phyloP scores from a whole-genome alignment of 1,140 invertebrate species.

The Drosophila azteca region DNA sequence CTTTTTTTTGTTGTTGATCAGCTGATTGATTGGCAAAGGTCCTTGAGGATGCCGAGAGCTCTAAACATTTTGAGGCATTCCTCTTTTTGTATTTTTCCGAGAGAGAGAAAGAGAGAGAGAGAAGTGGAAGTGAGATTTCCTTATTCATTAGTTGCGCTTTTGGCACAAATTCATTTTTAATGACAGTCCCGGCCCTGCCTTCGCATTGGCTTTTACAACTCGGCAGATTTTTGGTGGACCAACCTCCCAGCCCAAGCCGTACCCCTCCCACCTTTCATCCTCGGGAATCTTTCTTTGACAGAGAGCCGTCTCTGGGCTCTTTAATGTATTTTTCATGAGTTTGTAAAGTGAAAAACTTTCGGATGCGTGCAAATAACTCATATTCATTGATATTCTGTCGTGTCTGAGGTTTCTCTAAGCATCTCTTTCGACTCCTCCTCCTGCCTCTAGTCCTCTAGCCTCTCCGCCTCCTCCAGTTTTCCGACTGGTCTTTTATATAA shows the following conservation, averaged over 20 bases:
- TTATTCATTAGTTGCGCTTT: slow-evolving; percentile 79
- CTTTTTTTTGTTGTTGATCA: slow-evolving; percentile 6
- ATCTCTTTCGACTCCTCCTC: not conserved
- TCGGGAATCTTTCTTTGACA: slow-evolving; percentile 11
- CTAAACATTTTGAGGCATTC: slow-evolving; percentile 10
- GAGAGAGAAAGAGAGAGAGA: slow-evolving; percentile 10
- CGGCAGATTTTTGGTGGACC: slow-evolving; percentile 29
- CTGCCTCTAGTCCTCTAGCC: no score
- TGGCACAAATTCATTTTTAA: slow-evolving; percentile 80
- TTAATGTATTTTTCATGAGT: slow-evolving; percentile 82
- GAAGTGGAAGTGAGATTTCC: slow-evolving; percentile 44
- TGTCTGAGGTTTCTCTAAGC: slow-evolving; percentile 15
- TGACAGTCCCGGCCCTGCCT: slow-evolving; percentile 42
- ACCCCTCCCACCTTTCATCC: not conserved
- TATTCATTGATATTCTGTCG: slow-evolving; percentile 75
- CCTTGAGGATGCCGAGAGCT: slow-evolving; percentile 3
- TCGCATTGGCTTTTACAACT: slow-evolving; percentile 34
- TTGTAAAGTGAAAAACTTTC: slow-evolving; percentile 73
- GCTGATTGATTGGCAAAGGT: slow-evolving; percentile 50
- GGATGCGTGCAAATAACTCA: slow-evolving; percentile 77
- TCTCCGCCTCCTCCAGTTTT: not conserved
- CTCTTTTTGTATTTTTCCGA: slow-evolving; percentile 20
- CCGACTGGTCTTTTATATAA: slow-evolving; percentile 56
- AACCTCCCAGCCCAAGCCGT: slow-evolving; percentile 1
- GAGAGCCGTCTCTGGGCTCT: slow-evolving; percentile 39